Evolutionary conservation across 2,888 invertebrate genomes (phyloP).

Genomic region (Elegia similella): DNA sequence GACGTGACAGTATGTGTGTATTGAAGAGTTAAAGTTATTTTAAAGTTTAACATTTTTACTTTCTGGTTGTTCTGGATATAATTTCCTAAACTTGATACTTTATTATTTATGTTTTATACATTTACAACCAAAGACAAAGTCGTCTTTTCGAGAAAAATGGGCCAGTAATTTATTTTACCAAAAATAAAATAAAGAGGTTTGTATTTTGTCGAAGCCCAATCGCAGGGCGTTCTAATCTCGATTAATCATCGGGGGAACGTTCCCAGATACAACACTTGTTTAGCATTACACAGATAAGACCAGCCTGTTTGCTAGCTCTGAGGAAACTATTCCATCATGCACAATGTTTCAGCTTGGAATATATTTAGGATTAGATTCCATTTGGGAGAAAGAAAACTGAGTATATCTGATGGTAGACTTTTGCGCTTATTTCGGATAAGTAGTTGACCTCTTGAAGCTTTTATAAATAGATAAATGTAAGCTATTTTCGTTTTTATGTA

Average conservation of each 20-base stretch:
- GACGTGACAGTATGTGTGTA: too few species aligned
- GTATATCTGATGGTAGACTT: neutral
- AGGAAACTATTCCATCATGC: neutral
- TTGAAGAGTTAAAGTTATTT: too few species aligned
- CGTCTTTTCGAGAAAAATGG: neutral
- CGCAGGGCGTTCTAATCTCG: neutral
- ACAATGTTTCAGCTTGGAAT: neutral
- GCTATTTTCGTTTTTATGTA: too few species aligned
- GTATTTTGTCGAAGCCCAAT: neutral
- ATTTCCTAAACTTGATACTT: too few species aligned
- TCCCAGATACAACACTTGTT: conserved; percentile 7
- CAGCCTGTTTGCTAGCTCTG: neutral
- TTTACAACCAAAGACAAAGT: too few species aligned
- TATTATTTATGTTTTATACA: too few species aligned
- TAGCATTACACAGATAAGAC: conserved; percentile 6
- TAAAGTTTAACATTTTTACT: too few species aligned
- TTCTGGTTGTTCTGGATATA: too few species aligned
- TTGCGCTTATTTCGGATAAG: neutral
- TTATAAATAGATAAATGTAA: too few species aligned
- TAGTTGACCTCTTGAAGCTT: too few species aligned
- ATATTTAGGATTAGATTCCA: neutral
- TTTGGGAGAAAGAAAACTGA: neutral
- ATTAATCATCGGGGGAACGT: neutral
- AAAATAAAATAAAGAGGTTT: neutral
- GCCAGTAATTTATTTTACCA: neutral